Evolutionary conservation across 2,797 vertebrate species (phyloP).

Genomic region (Sebastes minor): DNA sequence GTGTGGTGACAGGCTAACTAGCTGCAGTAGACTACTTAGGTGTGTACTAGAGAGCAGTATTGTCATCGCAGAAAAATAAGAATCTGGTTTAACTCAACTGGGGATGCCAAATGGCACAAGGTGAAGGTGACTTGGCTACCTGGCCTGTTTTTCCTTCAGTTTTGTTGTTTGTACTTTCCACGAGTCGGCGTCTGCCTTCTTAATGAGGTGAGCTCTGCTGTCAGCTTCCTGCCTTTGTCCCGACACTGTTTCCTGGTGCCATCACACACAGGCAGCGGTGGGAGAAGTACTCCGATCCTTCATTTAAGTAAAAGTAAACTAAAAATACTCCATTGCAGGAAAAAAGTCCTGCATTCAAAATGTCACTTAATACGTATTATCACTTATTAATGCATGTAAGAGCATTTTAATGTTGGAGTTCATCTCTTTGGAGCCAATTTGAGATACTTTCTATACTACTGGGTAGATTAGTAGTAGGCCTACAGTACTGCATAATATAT

Average conservation of each 20-base stretch:
- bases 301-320: not conserved
- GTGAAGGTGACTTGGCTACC: conserved; percentile 1
- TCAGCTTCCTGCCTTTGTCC: conserved; percentile 82
- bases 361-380: not conserved
- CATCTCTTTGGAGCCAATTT: no score
- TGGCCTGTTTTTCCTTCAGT: conserved; percentile 33
- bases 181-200: conserved; percentile 37
- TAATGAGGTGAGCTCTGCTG: conserved; percentile 59
- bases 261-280: conserved; percentile 12
- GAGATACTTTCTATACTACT: no score
- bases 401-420: no score
- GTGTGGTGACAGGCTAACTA: no score
- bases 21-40: no score
- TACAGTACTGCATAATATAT: no score
- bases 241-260: conserved; percentile 74
- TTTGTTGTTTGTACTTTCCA: conserved; percentile 55
- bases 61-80: not conserved
- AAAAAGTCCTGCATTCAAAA: not conserved
- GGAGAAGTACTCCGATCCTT: not conserved
- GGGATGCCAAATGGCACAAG: not conserved
- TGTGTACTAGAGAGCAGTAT: not conserved
- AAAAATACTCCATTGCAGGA: not conserved
- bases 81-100: not conserved
- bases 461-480: no score
- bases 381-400: no score